A percentile compares a stretch with the other conserved stretches of the same genome.
Conservation (phyloP, 92 coral and sea anemone genomes). For the Phenganax stokvisi region DNA sequence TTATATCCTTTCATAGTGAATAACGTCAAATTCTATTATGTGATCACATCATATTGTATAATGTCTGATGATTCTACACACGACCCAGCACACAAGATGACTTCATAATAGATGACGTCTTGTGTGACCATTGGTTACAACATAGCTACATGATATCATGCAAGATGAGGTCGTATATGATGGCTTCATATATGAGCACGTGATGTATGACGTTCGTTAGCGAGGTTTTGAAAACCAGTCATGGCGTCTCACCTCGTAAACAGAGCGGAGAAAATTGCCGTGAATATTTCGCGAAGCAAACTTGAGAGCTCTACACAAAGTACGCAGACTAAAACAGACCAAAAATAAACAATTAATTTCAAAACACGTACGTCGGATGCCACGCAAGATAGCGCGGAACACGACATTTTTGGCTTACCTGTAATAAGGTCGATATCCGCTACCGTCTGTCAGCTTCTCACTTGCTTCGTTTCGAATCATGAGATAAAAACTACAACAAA, state of each 20-base stretch:
- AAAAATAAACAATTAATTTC: no score
- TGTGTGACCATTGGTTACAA: background rate
- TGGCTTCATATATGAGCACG: no score
- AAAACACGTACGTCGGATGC: background rate
- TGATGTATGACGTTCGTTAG: background rate
- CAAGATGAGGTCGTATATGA: background rate
- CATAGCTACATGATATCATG: no score
- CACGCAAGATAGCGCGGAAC: background rate
- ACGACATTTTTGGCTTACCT: conserved; percentile 49
- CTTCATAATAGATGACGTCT: background rate
- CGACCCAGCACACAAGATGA: background rate
- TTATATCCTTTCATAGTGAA: background rate
- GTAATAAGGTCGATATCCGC: conserved; percentile 95
- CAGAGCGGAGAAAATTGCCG: conserved; percentile 74
- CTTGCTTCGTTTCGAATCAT: conserved; percentile 67
- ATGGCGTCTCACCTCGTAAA: conserved; percentile 70
- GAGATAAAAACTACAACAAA: conserved; percentile 61
- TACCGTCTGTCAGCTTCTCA: conserved; percentile 85
- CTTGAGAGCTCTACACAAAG: conserved; percentile 80
- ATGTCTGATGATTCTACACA: no score
- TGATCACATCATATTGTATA: no score
- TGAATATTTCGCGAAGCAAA: conserved; percentile 88
- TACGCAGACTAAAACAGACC: conserved; percentile 60
- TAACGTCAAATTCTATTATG: no score
- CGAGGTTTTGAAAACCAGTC: background rate